Conservation (phyloP, 2,888 invertebrate species). For the Hirtodrosophila duncani region DNA sequence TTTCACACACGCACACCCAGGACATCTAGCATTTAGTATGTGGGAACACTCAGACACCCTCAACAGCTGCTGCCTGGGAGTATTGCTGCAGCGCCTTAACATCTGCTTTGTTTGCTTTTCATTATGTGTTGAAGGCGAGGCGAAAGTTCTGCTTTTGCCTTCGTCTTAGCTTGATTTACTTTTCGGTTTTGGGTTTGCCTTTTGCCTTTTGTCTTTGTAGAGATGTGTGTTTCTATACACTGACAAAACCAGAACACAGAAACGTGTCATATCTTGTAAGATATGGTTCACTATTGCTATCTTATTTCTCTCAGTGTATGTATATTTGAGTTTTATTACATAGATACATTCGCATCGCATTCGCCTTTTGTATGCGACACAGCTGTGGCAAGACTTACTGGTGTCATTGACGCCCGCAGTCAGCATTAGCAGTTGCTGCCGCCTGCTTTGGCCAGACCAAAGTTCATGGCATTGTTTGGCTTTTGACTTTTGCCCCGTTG, state of each 20-base stretch:
- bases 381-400: too few species aligned
- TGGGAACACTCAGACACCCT: conserved; percentile 15
- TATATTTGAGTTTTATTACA: not conserved
- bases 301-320: conserved; percentile 2
- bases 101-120: conserved; percentile 64
- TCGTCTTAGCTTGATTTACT: conserved; percentile 17
- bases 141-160: conserved; percentile 13
- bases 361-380: too few species aligned
- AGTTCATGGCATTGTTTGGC: conserved; percentile 19
- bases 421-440: conserved; percentile 17
- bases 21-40: too few species aligned
- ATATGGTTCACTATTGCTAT: conserved; percentile 15
- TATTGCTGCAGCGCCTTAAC: conserved; percentile 43
- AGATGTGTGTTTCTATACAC: too few species aligned
- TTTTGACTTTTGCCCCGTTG: conserved; percentile 16
- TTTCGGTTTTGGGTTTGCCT: not conserved
- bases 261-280: too few species aligned
- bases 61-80: conserved; percentile 39
- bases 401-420: too few species aligned
- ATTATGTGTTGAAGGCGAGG: conserved; percentile 38
- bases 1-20: conserved; percentile 37
- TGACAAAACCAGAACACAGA: too few species aligned
- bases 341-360: too few species aligned
- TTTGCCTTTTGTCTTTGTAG: not conserved
- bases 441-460: conserved; percentile 5